These are phyloP conservation scores for Hydrolagus affinis DNA, from an alignment of 2,113 vertebrate genomes.

Conservation along the genomic window DNA sequence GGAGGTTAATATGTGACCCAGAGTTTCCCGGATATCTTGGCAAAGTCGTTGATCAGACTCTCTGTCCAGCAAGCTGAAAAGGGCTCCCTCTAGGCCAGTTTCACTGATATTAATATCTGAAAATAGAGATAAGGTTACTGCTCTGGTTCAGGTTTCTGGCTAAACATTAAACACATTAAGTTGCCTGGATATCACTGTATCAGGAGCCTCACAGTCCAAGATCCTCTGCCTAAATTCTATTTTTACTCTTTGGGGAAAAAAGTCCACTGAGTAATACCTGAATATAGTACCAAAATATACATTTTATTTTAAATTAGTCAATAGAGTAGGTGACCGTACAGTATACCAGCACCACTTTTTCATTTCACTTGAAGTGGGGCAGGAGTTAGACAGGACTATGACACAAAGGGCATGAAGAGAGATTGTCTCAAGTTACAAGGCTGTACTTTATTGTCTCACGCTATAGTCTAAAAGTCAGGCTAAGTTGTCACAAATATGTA, in stretches of 20 bases:
- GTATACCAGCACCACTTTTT: neutral
- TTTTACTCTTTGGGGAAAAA: neutral
- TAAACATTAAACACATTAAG: neutral
- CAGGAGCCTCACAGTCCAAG: neutral
- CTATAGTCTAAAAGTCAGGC: neutral
- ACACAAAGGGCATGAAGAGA: neutral
- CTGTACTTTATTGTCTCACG: neutral
- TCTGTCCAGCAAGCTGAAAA: constrained; percentile 76
- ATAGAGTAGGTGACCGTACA: neutral
- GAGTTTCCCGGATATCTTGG: constrained; percentile 75
- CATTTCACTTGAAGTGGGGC: neutral
- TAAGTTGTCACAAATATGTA: neutral
- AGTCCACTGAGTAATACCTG: neutral
- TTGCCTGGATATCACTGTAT: neutral
- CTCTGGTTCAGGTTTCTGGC: neutral
- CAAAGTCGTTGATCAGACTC: constrained; percentile 71
- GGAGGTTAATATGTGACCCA: constrained; percentile 76
- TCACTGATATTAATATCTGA: constrained; percentile 81
- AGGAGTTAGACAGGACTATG: neutral
- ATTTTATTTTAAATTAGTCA: neutral
- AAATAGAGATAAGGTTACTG: constrained; percentile 38
- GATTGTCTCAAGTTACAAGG: neutral
- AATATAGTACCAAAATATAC: neutral
- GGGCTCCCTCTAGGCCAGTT: constrained; percentile 79
- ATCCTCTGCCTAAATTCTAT: neutral